These are phyloP conservation scores for Lycaon pictus DNA, from an alignment of 2,113 vertebrate species.

Conservation along the genomic window DNA sequence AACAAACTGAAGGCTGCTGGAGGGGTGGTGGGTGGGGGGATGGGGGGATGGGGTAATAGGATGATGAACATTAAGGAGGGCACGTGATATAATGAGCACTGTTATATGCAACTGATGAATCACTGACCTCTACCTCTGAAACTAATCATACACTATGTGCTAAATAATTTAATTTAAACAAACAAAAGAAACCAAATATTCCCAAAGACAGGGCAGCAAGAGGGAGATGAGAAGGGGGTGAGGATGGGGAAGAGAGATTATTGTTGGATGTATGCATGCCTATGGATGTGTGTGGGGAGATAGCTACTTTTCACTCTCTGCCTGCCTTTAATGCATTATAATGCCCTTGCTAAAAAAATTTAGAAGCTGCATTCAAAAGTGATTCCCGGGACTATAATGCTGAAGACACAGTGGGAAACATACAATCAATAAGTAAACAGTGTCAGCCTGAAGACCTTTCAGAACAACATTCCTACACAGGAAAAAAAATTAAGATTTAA, in stretches of 20 bases:
- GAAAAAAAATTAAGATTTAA: background rate
- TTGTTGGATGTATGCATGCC: background rate
- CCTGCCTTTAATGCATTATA: constrained; percentile 34
- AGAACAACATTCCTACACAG: constrained; percentile 21
- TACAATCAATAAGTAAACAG: constrained; percentile 63
- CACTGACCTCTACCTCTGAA: background rate
- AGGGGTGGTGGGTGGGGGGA: background rate
- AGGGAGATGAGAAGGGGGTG: background rate
- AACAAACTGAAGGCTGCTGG: background rate
- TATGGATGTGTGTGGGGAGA: background rate
- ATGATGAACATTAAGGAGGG: background rate
- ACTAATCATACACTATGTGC: background rate
- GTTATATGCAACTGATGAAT: background rate
- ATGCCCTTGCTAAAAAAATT: constrained; percentile 53
- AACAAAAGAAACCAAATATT: background rate
- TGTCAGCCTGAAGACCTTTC: constrained; percentile 64
- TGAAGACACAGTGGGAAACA: background rate
- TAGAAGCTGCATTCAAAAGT: constrained; percentile 1
- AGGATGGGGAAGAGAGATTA: background rate
- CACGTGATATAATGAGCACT: background rate
- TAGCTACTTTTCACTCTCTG: background rate
- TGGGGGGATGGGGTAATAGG: background rate
- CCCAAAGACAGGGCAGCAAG: background rate
- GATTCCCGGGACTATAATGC: background rate
- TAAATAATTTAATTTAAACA: background rate